These are phyloP conservation scores for Tachysurus vachellii DNA, from an alignment of 2,113 vertebrate genomes.

Conservation along the genomic window DNA sequence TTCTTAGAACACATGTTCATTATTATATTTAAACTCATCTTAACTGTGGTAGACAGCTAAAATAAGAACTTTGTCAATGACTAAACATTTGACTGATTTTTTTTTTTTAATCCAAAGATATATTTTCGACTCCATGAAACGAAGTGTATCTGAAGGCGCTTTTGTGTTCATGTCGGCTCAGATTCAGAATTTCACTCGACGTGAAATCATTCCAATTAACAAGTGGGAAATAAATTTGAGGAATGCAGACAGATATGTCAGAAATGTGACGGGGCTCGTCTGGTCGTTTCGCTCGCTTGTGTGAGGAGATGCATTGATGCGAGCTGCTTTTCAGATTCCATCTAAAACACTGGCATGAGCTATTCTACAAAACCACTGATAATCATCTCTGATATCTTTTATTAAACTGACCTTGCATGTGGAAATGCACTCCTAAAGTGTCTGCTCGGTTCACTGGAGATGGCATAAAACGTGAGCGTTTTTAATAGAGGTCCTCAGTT, in stretches of 20 bases:
- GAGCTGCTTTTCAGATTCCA: neutral
- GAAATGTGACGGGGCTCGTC: neutral
- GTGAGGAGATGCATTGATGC: neutral
- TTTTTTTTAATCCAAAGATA: too few relatives aligned
- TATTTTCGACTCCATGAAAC: too few relatives aligned
- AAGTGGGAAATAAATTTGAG: neutral
- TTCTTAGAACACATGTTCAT: too few relatives aligned
- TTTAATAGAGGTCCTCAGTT: neutral
- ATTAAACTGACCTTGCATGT: neutral
- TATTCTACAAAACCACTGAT: neutral
- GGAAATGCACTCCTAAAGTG: neutral
- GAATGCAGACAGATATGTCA: neutral
- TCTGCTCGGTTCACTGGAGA: neutral
- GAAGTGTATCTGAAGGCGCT: too few relatives aligned
- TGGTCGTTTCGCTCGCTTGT: neutral
- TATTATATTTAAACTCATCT: too few relatives aligned
- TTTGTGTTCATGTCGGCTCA: too few relatives aligned
- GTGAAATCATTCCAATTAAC: neutral
- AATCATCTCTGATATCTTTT: neutral
- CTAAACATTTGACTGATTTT: too few relatives aligned
- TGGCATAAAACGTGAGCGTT: neutral
- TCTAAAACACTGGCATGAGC: neutral
- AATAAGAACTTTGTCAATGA: too few relatives aligned
- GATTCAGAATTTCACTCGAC: neutral
- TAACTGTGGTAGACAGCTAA: too few relatives aligned